These are phyloP conservation scores for Otolemur crassicaudatus DNA, from an alignment of 2,797 vertebrate species.

Conservation along the genomic window DNA sequence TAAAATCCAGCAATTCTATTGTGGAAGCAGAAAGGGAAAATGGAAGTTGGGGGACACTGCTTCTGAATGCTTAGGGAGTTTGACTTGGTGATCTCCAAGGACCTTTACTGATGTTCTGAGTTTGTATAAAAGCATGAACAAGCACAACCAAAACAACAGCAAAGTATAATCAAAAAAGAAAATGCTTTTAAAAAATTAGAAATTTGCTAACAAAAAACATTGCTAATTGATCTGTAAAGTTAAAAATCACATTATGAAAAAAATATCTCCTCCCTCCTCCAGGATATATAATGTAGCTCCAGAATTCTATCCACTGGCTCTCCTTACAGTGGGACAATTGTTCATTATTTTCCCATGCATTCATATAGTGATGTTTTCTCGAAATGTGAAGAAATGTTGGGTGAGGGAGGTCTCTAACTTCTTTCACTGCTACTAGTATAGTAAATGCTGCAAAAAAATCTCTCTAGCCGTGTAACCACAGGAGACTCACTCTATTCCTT, in stretches of 20 bases:
- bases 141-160: background rate
- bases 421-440: background rate
- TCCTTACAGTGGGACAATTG: background rate
- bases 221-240: background rate
- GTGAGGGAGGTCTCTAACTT: background rate
- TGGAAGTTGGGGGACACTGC: too few species aligned
- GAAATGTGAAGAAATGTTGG: background rate
- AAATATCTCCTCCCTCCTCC: background rate
- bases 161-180: background rate
- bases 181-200: background rate
- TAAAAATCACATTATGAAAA: background rate
- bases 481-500: background rate
- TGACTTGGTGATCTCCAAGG: background rate
- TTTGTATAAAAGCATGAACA: conserved; percentile 4
- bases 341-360: background rate
- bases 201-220: background rate
- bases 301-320: background rate
- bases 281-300: background rate
- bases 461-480: background rate
- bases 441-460: background rate
- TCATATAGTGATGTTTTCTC: background rate
- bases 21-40: background rate
- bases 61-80: background rate
- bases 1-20: background rate
- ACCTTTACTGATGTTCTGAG: background rate